Evolutionary conservation across 2,113 vertebrate species (phyloP).

Genomic region (Gasterosteus nipponicus): DNA sequence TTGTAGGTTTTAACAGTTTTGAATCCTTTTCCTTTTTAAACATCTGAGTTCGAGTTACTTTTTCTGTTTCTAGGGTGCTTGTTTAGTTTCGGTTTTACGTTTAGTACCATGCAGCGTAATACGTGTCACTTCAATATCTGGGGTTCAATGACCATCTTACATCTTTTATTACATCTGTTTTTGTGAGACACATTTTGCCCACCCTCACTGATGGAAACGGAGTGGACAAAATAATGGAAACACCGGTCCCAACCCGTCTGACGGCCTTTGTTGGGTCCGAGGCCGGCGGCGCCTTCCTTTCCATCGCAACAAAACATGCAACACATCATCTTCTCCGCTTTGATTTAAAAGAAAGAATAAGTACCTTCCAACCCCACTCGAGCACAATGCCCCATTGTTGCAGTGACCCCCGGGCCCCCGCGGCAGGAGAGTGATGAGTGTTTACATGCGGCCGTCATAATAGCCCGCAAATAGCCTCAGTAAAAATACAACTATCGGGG

Average conservation of each 20-base stretch:
- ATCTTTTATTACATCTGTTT: too few species aligned
- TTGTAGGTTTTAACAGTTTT: too few species aligned
- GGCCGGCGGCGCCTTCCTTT: background rate
- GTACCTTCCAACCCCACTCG: background rate
- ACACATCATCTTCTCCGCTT: background rate
- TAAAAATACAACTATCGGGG: constrained; percentile 69
- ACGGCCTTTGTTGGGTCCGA: too few species aligned
- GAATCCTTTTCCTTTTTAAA: too few species aligned
- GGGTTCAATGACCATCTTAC: too few species aligned
- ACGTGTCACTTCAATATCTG: background rate
- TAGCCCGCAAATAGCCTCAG: constrained; percentile 72
- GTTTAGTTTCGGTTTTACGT: background rate
- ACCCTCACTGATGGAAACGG: background rate
- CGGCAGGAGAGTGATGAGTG: constrained; percentile 61
- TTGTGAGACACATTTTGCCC: background rate
- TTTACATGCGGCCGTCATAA: constrained; percentile 79
- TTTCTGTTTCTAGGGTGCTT: too few species aligned
- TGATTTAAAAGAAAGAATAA: background rate
- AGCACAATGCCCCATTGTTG: constrained; percentile 31
- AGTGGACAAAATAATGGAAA: background rate
- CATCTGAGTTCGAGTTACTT: too few species aligned
- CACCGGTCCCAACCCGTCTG: background rate
- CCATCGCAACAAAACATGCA: background rate
- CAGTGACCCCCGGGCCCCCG: constrained; percentile 37
- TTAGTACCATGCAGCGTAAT: background rate